Percentiles rank a stretch among this genome's conserved stretches.
Evolutionary conservation across 2,113 vertebrate species (phyloP).

Genomic region (Gnathonemus longibarbis): DNA sequence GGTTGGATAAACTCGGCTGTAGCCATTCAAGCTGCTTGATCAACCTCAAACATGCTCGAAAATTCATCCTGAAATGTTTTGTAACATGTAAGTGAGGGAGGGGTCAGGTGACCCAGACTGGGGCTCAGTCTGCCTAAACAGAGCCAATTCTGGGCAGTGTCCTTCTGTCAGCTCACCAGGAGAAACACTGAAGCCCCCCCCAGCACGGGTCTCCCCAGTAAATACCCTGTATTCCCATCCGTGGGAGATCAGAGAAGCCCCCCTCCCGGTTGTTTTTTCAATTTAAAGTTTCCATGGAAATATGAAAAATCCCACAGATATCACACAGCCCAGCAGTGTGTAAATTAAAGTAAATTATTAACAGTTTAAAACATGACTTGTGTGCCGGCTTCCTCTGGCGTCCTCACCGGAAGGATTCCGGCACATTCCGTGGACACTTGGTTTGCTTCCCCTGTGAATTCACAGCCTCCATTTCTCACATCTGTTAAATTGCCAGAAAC

Average conservation of each 20-base stretch:
- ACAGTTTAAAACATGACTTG: neutral
- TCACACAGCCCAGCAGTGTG: neutral
- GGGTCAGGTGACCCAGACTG: neutral
- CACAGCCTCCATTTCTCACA: neutral
- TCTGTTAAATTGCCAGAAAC: neutral
- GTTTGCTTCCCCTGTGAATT: neutral
- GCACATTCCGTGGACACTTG: neutral
- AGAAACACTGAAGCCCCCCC: too few species aligned
- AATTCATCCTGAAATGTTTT: too few species aligned
- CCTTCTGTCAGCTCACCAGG: too few species aligned
- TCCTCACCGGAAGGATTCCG: neutral
- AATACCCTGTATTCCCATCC: neutral
- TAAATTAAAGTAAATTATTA: constrained; percentile 6
- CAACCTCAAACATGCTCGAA: too few species aligned
- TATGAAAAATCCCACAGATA: neutral
- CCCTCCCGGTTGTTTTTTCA: neutral
- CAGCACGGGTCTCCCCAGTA: neutral
- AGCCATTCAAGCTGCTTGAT: too few species aligned
- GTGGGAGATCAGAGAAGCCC: neutral
- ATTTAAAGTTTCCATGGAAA: neutral
- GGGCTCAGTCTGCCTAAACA: too few species aligned
- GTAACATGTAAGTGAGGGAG: neutral
- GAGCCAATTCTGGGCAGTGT: too few species aligned
- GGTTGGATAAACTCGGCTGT: too few species aligned
- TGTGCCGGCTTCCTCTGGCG: neutral